Evolutionary conservation across 2,888 invertebrate genomes (phyloP).

Genomic region (Xestia ashworthii): DNA sequence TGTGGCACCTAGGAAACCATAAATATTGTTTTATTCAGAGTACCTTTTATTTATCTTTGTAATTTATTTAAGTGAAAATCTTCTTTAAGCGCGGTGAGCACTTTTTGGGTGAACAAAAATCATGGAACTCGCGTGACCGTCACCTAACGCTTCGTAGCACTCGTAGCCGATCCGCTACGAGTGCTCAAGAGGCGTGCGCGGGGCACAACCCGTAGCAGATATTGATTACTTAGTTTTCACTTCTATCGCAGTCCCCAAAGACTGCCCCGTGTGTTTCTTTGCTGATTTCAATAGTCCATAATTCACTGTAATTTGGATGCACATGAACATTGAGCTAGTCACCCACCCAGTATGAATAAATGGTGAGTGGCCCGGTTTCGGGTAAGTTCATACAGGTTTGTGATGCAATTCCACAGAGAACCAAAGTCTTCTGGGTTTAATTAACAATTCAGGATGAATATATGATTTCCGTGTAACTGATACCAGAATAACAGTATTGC

Average conservation of each 20-base stretch:
- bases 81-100: no score
- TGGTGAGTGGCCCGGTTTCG: neutral
- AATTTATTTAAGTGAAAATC: neutral
- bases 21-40: neutral
- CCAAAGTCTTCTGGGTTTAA: neutral
- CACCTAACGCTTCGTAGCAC: no score
- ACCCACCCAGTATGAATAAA: neutral
- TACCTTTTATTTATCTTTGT: neutral
- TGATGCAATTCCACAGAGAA: neutral
- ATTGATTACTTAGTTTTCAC: no score
- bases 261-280: no score
- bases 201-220: no score
- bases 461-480: neutral
- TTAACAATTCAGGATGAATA: neutral
- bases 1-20: constrained; percentile 76
- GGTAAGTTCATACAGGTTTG: neutral
- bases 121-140: no score
- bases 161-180: no score
- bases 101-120: no score
- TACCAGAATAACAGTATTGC: neutral
- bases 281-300: neutral
- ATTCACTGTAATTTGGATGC: neutral
- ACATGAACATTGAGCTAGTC: neutral
- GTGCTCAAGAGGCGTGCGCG: no score
- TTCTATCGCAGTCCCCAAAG: no score